Evolutionary conservation across 2,797 vertebrate species (phyloP), one percentile per base, ranked within the genome.

Genomic region (Tenualosa ilisha): DNA sequence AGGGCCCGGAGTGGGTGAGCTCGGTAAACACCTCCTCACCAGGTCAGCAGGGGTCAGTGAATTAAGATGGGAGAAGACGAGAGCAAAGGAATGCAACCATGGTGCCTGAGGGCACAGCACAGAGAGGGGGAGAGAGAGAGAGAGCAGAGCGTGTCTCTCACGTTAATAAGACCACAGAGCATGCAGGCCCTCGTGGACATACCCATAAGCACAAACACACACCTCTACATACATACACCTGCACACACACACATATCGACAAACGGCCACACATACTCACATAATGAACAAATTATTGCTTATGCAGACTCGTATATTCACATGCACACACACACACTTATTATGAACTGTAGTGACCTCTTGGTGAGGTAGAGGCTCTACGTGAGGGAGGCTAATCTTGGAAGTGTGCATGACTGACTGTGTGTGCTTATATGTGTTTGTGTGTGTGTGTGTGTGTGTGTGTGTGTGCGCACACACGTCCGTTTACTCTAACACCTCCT

Each of bases 181-280:
- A 72, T 37, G 65, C 65, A 72, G 31, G 26, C 2, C 65, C 65
- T 72, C 65, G 13, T 13, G 31, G 65, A 9, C 65, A 37, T 68
- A 61, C 49, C 61, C 83, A 82, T 31, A 43, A 68, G 82, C 61
- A 83, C 22, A 5, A 75, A 56, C 50, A 84, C 49, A 54, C 68
- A 46, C 46, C 46, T 46, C 46, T 15, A 81, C 51, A 81, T 59
- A 75, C 51, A 65, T 24, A 31, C 24, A 26, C 63, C 4, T 11
- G 22, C 59, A 20, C 59, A 24, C 22, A 24, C 5, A 1, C 59
- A 24, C 72, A 59, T 75, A 63, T 20, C 15, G 50, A 53, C 51
- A 53, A 22, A 63, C 59, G 0, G 9, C 26, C 24, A 13, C 63
- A 68, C 24, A 22, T 24, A 68, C 31, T 13, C 24, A 22, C 17